These are phyloP conservation scores for Tragelaphus buxtoni DNA, from an alignment of 2,113 vertebrate genomes.

Conservation along the genomic window DNA sequence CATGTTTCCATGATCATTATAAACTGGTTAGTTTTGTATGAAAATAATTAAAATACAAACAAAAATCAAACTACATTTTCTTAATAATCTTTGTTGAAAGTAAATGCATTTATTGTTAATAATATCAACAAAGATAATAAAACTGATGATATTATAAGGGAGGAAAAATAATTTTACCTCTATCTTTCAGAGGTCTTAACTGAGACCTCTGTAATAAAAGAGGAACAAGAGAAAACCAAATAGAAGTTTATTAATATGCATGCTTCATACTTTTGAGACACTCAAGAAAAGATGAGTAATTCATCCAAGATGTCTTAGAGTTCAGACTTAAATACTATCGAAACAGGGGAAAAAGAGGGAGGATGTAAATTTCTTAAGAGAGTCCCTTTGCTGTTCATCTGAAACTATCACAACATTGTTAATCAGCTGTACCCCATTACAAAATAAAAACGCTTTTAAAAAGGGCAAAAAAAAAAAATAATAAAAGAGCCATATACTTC, in stretches of 20 bases:
- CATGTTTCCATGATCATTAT: background rate
- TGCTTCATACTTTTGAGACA: background rate
- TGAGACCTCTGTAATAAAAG: background rate
- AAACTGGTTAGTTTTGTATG: background rate
- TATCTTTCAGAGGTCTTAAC: background rate
- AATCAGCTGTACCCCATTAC: too few species aligned
- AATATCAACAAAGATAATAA: background rate
- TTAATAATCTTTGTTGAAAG: background rate
- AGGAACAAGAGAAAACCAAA: background rate
- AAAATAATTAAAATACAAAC: background rate
- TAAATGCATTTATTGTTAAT: background rate
- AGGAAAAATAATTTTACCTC: background rate
- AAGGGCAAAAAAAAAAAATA: too few species aligned
- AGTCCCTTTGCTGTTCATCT: too few species aligned
- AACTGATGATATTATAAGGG: background rate
- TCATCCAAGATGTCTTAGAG: background rate
- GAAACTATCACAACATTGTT: too few species aligned
- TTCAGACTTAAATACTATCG: background rate
- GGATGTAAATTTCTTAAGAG: too few species aligned
- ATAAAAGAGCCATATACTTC: too few species aligned
- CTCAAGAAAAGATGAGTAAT: background rate
- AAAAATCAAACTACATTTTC: background rate
- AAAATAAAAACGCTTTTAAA: too few species aligned
- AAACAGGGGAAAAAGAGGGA: background rate
- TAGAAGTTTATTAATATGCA: background rate